Conservation (phyloP, 2,888 invertebrate genomes). For the Synanthedon tipuliformis region DNA sequence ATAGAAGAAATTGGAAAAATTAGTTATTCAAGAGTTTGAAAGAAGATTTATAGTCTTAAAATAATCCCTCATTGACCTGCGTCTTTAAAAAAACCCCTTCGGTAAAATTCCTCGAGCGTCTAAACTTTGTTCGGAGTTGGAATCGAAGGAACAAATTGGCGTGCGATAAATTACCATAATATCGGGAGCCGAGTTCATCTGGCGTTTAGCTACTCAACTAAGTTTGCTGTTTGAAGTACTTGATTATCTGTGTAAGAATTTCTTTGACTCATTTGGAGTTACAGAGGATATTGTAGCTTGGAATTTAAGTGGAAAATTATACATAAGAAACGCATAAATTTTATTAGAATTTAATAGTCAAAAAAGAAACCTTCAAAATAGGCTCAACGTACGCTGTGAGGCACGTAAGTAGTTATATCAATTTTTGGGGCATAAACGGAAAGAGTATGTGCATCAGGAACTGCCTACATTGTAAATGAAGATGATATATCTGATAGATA, state of each 20-base stretch:
- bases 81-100: constrained; percentile 25
- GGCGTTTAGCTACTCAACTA: constrained; percentile 50
- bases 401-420: too few species aligned
- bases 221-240: constrained; percentile 44
- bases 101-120: constrained; percentile 32
- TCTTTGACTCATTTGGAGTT: constrained; percentile 56
- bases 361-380: too few species aligned
- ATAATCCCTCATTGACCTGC: constrained; percentile 28
- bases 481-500: too few species aligned
- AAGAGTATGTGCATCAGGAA: too few species aligned
- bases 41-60: constrained; percentile 28
- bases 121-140: constrained; percentile 49
- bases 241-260: constrained; percentile 56
- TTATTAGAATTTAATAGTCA: too few species aligned
- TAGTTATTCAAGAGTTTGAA: background rate
- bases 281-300: constrained; percentile 11
- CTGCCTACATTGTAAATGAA: too few species aligned
- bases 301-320: too few species aligned
- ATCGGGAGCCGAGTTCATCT: constrained; percentile 61
- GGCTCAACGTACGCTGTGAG: too few species aligned
- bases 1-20: background rate
- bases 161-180: constrained; percentile 66
- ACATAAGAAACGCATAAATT: too few species aligned
- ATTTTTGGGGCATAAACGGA: too few species aligned
- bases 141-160: constrained; percentile 56